These are phyloP conservation scores for Hyalella azteca DNA, from an alignment of 2,888 invertebrate genomes.

Conservation along the genomic window DNA sequence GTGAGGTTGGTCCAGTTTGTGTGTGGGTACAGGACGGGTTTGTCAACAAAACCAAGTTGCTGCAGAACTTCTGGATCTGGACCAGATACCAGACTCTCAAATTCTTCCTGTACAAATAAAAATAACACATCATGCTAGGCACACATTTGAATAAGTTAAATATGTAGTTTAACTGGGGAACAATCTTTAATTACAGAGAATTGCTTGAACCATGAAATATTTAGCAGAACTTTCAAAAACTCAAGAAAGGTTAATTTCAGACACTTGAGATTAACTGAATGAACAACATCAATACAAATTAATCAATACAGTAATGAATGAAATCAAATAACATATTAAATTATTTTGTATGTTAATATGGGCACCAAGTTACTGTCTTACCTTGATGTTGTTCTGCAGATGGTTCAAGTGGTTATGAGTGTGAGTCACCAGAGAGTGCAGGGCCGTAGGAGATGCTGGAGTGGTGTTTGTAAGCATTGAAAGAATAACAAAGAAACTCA, in stretches of 20 bases:
- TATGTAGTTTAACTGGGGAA: no score
- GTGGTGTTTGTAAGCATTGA: constrained; percentile 54
- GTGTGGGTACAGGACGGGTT: constrained; percentile 37
- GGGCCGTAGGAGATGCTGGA: constrained; percentile 51
- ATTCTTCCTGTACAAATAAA: constrained; percentile 37
- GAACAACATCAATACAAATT: no score
- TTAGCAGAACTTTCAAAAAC: no score
- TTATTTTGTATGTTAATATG: no score
- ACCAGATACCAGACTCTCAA: constrained; percentile 29
- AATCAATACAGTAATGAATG: no score
- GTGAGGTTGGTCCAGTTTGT: constrained; percentile 38
- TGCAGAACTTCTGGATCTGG: constrained; percentile 29
- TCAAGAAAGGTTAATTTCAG: no score
- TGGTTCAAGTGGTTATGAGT: constrained; percentile 44
- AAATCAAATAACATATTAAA: no score
- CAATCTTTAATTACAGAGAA: no score
- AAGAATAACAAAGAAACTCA: constrained; percentile 50
- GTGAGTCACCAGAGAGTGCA: constrained; percentile 55
- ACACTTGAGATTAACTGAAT: no score
- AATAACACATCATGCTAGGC: background rate
- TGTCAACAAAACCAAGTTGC: constrained; percentile 37
- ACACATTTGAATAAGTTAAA: background rate
- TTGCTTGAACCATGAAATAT: no score
- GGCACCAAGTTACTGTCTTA: no score
- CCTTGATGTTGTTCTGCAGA: constrained; percentile 42